phyloP scores from a whole-genome alignment of 2,888 invertebrate species.

The Aphidius colemani region DNA sequence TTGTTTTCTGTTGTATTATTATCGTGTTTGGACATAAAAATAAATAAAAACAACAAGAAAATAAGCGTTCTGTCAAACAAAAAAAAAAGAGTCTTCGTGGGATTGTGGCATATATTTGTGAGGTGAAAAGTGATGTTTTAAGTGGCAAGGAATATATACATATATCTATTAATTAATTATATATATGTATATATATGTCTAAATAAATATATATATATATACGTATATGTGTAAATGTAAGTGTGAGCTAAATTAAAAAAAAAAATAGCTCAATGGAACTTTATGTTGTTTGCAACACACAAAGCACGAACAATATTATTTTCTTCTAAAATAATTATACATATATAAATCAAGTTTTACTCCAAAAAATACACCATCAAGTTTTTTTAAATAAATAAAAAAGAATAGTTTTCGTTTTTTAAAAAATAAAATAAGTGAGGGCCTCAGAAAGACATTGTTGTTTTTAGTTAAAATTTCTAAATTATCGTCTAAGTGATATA shows the following conservation, averaged over 20 bases:
- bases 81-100: conserved; percentile 3
- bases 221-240: conserved; percentile 56
- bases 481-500: no score
- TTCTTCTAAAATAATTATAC: no score
- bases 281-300: conserved; percentile 36
- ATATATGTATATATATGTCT: conserved; percentile 50
- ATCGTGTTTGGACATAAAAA: no score
- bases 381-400: conserved; percentile 8
- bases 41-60: no score
- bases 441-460: no score
- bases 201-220: conserved; percentile 36
- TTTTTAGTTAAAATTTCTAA: no score
- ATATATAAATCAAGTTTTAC: no score
- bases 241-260: conserved; percentile 42
- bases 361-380: no score
- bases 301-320: conserved; percentile 34
- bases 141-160: conserved; percentile 42
- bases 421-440: conserved; percentile 15
- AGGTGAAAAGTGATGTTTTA: conserved; percentile 51
- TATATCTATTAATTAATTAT: conserved; percentile 38
- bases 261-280: conserved; percentile 40
- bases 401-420: conserved; percentile 1
- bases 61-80: no score
- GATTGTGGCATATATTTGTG: conserved; percentile 34
- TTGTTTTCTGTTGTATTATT: no score